Base-by-base conservation (phyloP, 1,140 invertebrate species). In the Drosophila elegans region DNA sequence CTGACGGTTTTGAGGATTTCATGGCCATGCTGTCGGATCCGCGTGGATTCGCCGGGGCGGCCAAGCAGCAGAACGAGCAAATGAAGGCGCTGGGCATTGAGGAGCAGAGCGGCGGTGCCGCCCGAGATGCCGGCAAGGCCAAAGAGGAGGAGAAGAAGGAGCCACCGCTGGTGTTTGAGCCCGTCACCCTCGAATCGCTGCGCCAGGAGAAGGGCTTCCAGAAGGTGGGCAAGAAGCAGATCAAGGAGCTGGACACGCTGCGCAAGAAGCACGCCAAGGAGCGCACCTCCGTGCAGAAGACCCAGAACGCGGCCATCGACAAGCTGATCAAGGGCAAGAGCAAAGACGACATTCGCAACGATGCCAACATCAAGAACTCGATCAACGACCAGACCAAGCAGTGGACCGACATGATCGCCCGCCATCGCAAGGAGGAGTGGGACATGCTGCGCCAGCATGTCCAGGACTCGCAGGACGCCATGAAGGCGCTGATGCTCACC, bases 11-110 rank as follows among this genome's bases (percentile, higher is more conserved):
- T 92, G 98, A 98, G 95, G 98, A 98, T 93, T 97, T 99, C 90
- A 99, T 99, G 96, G 98, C 98, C 76, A 98, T 98, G 7, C 93
- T 99, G 55, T 98, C 98, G 39, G 98, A 99, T 92, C 99, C 99
- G 0, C 94, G 97, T 74, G 98, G 97, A 38, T 98, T 98, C 92
- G 95, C 98, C 81, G 97, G 97, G 3, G 96, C 96, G n/a, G 94
- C 96, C 94, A 93, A 95, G 79, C 98, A 98, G 91, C 94, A 97
- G 71, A 96, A 96, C 7, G 96, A 98, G 90, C 97, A 98, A 91
- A 97, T 99, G 96, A 97, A 97, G 91, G 97, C 97, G 13, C 96
- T 99, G 95, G 98, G 98, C 32, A 98, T 99, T 73, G 97, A 98
- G 91, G 97, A 97, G 79, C 94, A 95, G 16, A 96, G 94, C 42